Evolutionary conservation across 2,888 invertebrate species (phyloP).

Genomic region (Nematopogon swammerdamellus): DNA sequence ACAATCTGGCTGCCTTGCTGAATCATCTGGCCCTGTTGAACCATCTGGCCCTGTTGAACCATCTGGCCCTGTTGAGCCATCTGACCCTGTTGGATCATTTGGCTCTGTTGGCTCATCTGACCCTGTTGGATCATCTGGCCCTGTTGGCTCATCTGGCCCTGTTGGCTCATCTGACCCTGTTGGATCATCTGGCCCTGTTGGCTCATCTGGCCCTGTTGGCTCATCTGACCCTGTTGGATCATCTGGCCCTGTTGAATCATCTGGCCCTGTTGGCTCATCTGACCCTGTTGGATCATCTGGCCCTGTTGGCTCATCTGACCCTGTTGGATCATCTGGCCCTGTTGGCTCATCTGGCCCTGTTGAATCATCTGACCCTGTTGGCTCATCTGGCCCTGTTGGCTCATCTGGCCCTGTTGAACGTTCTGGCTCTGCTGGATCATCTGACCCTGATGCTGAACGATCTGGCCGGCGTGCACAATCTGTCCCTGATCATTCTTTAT

Average conservation of each 20-base stretch:
- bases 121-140: not conserved
- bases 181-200: not conserved
- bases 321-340: constrained; percentile 6
- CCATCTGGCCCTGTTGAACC: not conserved
- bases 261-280: not conserved
- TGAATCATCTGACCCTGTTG: not conserved
- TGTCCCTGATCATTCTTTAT: constrained; percentile 1
- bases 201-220: not conserved
- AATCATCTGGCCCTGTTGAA: constrained; percentile 4
- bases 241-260: not conserved
- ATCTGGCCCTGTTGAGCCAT: not conserved
- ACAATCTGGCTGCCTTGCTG: constrained; percentile 6
- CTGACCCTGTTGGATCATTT: not conserved
- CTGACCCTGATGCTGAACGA: not conserved
- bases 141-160: not conserved
- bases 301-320: constrained; percentile 3
- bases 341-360: not conserved
- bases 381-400: not conserved
- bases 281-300: not conserved
- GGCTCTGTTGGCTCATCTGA: not conserved
- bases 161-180: not conserved
- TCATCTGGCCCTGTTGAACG: not conserved
- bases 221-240: not conserved
- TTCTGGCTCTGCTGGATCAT: not conserved
- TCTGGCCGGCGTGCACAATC: not conserved